Percentiles rank a stretch among this genome's conserved stretches.
Conservation (phyloP, 2,113 vertebrate genomes). For the Stegostoma tigrinum region DNA sequence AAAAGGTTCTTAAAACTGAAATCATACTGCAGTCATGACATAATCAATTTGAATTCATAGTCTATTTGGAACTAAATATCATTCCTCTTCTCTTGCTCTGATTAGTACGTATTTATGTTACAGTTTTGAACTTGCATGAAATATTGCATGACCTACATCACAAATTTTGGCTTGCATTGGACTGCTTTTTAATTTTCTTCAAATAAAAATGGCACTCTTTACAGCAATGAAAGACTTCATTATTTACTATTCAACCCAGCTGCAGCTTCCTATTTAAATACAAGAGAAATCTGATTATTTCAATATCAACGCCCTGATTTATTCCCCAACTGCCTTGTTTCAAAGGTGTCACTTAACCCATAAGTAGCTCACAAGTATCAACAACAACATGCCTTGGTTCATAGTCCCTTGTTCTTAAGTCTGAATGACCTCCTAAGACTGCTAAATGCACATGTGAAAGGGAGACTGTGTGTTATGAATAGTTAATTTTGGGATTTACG, state of each 20-base stretch:
- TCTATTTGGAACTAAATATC: neutral
- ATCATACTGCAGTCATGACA: neutral
- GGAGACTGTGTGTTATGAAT: neutral
- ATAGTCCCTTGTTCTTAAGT: neutral
- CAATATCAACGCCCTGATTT: neutral
- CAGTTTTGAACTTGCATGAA: neutral
- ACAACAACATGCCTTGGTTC: neutral
- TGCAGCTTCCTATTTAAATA: neutral
- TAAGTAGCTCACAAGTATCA: neutral
- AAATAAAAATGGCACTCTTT: too few species aligned
- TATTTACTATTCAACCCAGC: neutral
- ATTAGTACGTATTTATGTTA: neutral
- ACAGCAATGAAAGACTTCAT: neutral
- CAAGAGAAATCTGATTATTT: neutral
- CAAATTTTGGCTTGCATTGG: neutral
- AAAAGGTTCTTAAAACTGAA: neutral
- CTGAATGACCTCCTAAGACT: neutral
- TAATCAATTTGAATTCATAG: neutral
- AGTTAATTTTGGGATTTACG: neutral
- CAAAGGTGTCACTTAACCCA: neutral
- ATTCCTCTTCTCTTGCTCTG: neutral
- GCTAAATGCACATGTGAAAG: neutral
- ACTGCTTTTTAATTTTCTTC: neutral
- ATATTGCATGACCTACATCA: neutral
- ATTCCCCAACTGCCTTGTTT: neutral